Base-by-base conservation (phyloP, 2,888 invertebrate genomes). In the Heliconius ethilla region DNA sequence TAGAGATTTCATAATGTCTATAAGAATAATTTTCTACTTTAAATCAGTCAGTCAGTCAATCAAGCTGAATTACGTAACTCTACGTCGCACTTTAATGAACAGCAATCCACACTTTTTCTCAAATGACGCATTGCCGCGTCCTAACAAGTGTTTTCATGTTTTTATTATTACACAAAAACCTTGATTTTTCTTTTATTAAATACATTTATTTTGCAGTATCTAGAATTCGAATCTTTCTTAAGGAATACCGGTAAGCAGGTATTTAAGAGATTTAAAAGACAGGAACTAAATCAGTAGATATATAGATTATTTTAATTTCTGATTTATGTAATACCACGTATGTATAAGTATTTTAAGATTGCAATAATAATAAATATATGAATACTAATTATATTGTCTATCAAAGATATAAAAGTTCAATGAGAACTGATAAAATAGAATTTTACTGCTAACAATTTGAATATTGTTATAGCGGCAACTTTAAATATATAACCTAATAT, bases 31-130 rank as follows among this genome's bases (percentile, higher is more conserved):
- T 22, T 0, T n/a, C 9, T 66, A 15, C 18, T 22, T 33, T 67
- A 2, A 66, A 66, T 66, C n/a, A n/a, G 13, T 11, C 67, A n/a
- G 37, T 67, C 37, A 40, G 2, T 67, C n/a, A 25, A 25, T 67
- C 37, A 13, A 67, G 37, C n/a, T 40, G n/a, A n/a, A 0, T 40
- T 37, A 15, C 29, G 25, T 13, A 25, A 67, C 33, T 37, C n/a
- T 33, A 33, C 66, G 15, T 11, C 33, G 22, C 66, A 67, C 67
- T 40, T 67, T 67, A 67, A 67, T 67, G 37, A 67, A n/a, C 40
- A 40, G 15, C 11, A 40, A 37, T 40, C 67, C 67, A 67, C 67
- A 67, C 25, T 37, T 67, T 67, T 37, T 67, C 40, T 67, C n/a
- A n/a, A 67, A 37, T 67, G 37, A 37, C 67, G n/a, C 37, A 67